Percentiles rank a stretch among this genome's conserved stretches.
These are phyloP conservation scores for Drosophila helvetica DNA, from an alignment of 2,888 invertebrate species.

Conservation along the genomic window DNA sequence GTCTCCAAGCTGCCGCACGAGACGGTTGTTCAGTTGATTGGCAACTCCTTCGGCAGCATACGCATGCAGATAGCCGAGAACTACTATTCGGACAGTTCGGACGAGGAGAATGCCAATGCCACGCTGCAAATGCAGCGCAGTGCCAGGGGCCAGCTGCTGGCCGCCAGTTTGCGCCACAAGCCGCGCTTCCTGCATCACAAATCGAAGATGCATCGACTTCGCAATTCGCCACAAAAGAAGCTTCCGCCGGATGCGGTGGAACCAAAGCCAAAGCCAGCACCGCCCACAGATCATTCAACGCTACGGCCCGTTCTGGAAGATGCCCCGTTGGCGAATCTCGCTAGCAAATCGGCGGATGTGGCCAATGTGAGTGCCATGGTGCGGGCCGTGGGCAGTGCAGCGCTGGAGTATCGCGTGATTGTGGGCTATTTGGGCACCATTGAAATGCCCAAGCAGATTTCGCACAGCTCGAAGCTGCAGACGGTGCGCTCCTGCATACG, in stretches of 20 bases:
- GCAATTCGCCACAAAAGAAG: constrained; percentile 86
- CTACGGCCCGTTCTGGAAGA: constrained; percentile 81
- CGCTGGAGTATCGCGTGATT: constrained; percentile 91
- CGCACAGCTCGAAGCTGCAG: constrained; percentile 89
- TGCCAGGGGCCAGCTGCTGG: constrained; percentile 57
- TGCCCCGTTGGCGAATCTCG: constrained; percentile 59
- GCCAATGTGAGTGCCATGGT: constrained; percentile 84
- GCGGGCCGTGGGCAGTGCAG: constrained; percentile 80
- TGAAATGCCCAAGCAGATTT: constrained; percentile 94
- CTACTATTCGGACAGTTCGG: constrained; percentile 93
- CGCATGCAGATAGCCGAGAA: constrained; percentile 94
- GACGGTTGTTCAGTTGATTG: constrained; percentile 95
- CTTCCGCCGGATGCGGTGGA: constrained; percentile 43
- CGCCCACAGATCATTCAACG: constrained; percentile 52
- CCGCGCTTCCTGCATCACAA: constrained; percentile 85
- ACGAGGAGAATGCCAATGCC: constrained; percentile 87
- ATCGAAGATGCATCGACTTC: constrained; percentile 85
- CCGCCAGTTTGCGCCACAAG: constrained; percentile 74
- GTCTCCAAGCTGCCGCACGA: constrained; percentile 97
- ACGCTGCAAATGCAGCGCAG: constrained; percentile 61
- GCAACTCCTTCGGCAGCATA: constrained; percentile 92
- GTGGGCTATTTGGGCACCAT: constrained; percentile 98
- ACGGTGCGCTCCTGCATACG: constrained; percentile 94
- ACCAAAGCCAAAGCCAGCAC: constrained; percentile 3
- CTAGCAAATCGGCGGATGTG: constrained; percentile 80